These are phyloP conservation scores for Hecatera dysodea DNA, from an alignment of 2,888 invertebrate genomes.

Conservation along the genomic window DNA sequence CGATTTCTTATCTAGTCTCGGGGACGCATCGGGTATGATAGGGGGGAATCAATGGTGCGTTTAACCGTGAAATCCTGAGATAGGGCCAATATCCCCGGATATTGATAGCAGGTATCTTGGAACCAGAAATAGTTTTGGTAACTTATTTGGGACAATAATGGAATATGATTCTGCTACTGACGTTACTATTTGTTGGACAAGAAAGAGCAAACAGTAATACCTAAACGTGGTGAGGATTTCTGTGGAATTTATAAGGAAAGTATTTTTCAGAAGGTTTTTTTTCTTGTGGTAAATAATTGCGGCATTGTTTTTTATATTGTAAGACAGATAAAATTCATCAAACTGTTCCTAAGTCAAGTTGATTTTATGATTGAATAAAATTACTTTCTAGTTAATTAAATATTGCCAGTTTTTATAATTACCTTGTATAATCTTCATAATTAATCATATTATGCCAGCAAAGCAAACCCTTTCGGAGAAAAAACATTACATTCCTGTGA, in stretches of 20 bases:
- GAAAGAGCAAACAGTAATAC: slow-evolving; percentile 47
- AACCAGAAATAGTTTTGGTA: slow-evolving; percentile 83
- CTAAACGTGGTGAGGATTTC: slow-evolving; percentile 8
- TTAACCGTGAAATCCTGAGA: slow-evolving; percentile 89
- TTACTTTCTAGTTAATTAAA: not conserved
- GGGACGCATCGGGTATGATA: slow-evolving; percentile 82
- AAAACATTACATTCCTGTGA: not conserved
- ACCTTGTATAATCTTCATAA: not conserved
- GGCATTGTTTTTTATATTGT: no score
- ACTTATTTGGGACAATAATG: slow-evolving; percentile 79
- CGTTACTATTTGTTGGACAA: slow-evolving; percentile 60
- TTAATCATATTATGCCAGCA: not conserved
- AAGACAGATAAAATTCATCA: not conserved
- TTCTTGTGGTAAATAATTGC: not conserved
- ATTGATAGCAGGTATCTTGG: slow-evolving; percentile 87
- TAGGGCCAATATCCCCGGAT: slow-evolving; percentile 84
- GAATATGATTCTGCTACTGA: slow-evolving; percentile 72
- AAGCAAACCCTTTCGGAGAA: not conserved
- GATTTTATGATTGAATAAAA: not conserved
- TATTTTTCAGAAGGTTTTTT: slow-evolving; percentile 2
- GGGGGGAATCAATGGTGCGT: slow-evolving; percentile 84
- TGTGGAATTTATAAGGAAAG: slow-evolving; percentile 23
- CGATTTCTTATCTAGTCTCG: slow-evolving; percentile 86
- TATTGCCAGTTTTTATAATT: no score
- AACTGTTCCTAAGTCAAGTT: not conserved